phyloP scores from a whole-genome alignment of 2,888 invertebrate species.

The Halictus quadricinctus region DNA sequence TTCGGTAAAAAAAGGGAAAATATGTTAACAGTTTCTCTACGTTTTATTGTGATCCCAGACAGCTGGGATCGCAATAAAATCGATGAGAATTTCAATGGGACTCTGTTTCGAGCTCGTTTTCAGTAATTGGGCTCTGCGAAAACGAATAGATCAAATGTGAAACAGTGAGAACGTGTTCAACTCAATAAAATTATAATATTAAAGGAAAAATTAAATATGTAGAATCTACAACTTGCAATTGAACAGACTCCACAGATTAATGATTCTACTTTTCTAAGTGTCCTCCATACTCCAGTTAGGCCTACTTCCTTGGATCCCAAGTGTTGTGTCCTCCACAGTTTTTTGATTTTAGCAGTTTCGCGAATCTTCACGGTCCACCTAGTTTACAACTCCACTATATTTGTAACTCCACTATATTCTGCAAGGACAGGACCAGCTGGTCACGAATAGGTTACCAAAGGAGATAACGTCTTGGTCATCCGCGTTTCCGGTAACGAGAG shows the following conservation, averaged over 20 bases:
- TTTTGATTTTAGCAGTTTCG: neutral
- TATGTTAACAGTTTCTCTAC: constrained; percentile 1
- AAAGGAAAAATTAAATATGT: no score
- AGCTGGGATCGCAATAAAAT: neutral
- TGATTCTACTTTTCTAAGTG: neutral
- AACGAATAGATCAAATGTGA: neutral
- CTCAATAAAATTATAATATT: no score
- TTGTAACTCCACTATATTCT: no score
- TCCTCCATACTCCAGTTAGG: neutral
- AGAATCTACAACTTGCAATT: no score
- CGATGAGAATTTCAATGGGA: neutral
- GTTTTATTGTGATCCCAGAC: neutral
- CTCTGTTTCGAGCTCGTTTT: neutral
- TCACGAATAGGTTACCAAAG: neutral
- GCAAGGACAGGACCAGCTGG: neutral
- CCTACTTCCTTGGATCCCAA: neutral
- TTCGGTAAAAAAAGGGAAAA: neutral
- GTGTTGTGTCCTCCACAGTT: neutral
- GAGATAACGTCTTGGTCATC: neutral
- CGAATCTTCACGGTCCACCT: neutral
- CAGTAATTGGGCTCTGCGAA: neutral
- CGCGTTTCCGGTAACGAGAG: neutral
- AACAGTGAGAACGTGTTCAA: no score
- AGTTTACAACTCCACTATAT: neutral
- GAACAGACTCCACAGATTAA: neutral